Base-by-base conservation (phyloP, 2,888 invertebrate genomes). In the Hirtodrosophila confusa region DNA sequence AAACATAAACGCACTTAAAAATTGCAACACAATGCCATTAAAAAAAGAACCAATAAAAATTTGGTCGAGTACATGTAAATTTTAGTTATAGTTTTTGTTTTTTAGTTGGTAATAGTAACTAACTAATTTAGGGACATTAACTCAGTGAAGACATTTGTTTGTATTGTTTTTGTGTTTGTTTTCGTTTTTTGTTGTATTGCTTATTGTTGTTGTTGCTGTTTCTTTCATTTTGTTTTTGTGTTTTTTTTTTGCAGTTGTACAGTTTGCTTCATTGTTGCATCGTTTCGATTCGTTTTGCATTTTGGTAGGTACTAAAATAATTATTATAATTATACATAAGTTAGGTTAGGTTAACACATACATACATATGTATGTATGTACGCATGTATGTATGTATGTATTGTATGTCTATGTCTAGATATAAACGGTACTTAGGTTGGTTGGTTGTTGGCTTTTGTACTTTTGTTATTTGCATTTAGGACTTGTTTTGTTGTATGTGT, bases 371-470 rank as follows among this genome's bases (percentile, higher is more conserved):
- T 33, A 24, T 35, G 35, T 48, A 39, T 51, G 29, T 33, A 54
- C 41, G 47, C 27, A 40, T 50, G 64, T 72, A 56, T 50, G 51
- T 58, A 41, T 53, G 39, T 63, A 48, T 27, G 37, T 27, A 27
- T 27, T 27, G 48, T 54, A 35, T 70, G 43, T 71, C 67, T 75
- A 75, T 71, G 68, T 75, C 76, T 75, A 75, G 68, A 39, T 75
- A 67, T 83, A 72, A 82, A 69, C 78, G 82, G 80, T 86, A 80
- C 73, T 76, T 75, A 86, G 80, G 77, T 88, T 86, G 85, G 86
- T 86, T 88, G 86, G 86, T 83, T 86, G 86, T 86, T 88, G 84
- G 87, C 87, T 86, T 85, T 86, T 85, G 77, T 88, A 83, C 75
- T 85, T 88, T 86, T 78, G 72, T 88, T 86, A 73, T 78, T 85